Conservation (phyloP, 2,888 invertebrate species). For the Drosophila hawaiiensis region DNA sequence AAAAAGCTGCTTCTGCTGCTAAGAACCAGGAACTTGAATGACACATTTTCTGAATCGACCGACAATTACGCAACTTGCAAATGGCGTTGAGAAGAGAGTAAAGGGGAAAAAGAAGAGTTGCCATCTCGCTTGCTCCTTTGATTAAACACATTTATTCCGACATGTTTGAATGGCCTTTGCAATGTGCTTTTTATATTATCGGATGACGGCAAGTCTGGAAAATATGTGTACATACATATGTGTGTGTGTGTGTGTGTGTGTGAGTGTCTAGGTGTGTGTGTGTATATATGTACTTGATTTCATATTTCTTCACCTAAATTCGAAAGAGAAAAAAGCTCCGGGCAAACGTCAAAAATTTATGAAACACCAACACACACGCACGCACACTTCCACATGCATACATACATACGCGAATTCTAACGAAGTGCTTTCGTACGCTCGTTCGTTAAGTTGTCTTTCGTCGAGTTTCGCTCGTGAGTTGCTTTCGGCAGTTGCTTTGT, state of each 20-base stretch:
- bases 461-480: slow-evolving; percentile 57
- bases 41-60: slow-evolving; percentile 77
- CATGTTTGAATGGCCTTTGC: slow-evolving; percentile 67
- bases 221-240: slow-evolving; percentile 49
- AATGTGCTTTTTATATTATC: slow-evolving; percentile 74
- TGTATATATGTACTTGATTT: slow-evolving; percentile 36
- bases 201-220: slow-evolving; percentile 66
- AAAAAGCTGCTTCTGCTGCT: slow-evolving; percentile 22
- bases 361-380: slow-evolving; percentile 51
- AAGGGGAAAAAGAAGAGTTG: slow-evolving; percentile 31
- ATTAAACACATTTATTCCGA: slow-evolving; percentile 50
- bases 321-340: slow-evolving; percentile 62
- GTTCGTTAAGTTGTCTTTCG: slow-evolving; percentile 61
- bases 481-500: slow-evolving; percentile 66
- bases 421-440: slow-evolving; percentile 60
- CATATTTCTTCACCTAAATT: slow-evolving; percentile 65
- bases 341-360: slow-evolving; percentile 77
- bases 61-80: slow-evolving; percentile 79
- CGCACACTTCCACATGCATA: slow-evolving; percentile 15
- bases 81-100: slow-evolving; percentile 56
- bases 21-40: slow-evolving; percentile 73
- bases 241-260: slow-evolving; percentile 44
- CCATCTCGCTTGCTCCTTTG: slow-evolving; percentile 45
- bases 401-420: slow-evolving; percentile 62
- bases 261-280: slow-evolving; percentile 32